phyloP scores from a whole-genome alignment of 2,888 invertebrate genomes.

The Rhorus exstirpatorius region DNA sequence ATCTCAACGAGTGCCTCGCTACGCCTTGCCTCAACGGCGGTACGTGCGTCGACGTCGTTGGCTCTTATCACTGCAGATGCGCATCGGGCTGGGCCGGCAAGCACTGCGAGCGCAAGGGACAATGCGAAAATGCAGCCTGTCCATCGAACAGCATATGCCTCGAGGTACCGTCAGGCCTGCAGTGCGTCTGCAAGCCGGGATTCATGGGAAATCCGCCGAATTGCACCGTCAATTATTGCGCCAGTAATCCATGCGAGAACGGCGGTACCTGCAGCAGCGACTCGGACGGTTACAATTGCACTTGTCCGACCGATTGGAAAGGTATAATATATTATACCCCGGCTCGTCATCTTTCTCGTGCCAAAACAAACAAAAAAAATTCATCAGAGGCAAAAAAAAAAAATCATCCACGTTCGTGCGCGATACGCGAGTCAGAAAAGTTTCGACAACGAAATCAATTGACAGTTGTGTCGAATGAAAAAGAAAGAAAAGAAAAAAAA shows the following conservation, averaged over 20 bases:
- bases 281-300: constrained; percentile 89
- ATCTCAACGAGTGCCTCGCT: constrained; percentile 88
- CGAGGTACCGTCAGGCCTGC: constrained; percentile 86
- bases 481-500: too few species aligned
- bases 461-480: too few species aligned
- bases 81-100: constrained; percentile 87
- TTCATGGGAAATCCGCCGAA: constrained; percentile 85
- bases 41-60: constrained; percentile 88
- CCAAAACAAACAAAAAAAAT: neutral
- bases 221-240: constrained; percentile 88
- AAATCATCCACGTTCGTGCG: neutral
- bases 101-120: constrained; percentile 87
- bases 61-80: constrained; percentile 88
- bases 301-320: constrained; percentile 90
- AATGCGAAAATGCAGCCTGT: constrained; percentile 88
- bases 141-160: constrained; percentile 90
- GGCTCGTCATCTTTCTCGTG: too few species aligned
- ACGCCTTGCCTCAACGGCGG: constrained; percentile 89
- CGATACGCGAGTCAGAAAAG: neutral
- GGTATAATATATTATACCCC: constrained; percentile 89
- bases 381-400: neutral
- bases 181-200: constrained; percentile 90
- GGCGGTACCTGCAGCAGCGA: constrained; percentile 90
- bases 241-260: constrained; percentile 91
- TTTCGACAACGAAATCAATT: constrained; percentile 1